Base-by-base conservation (phyloP, 2,888 invertebrate genomes). In the Sacculina carcini region DNA sequence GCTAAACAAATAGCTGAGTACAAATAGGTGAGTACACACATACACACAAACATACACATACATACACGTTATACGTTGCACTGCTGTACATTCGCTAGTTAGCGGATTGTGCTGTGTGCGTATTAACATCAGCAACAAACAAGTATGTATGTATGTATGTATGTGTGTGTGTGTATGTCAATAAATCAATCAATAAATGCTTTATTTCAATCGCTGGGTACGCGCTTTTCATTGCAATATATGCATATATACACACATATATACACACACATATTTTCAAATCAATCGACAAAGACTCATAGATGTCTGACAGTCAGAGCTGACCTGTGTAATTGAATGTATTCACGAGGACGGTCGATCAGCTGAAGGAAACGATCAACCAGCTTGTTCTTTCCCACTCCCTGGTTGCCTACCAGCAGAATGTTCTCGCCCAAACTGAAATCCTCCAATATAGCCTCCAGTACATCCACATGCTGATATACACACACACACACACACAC, bases 301-400 rank as follows among this genome's bases (percentile, higher is more conserved):
- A 40, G 5, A 21, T 26, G 23, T 36, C 23, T 7, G 24, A 32
- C n/a, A 23, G 16, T 12, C 12, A 47, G 42, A 29, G 24, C 21
- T 10, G 55, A 65, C 64, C 74, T 66, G 60, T 87, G 86, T 23
- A 96, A 64, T 62, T 96, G 94, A 53, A 96, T 79, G 61, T 96
- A 96, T 64, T 96, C 92, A 53, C 94, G 70, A 0, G 94, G 92
- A 44, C 84, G 69, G 61, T 87, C 87, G 58, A 94, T 65, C 10
- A 94, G 65, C 61, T 87, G 80, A 1, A 96, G 67, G 55, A 96
- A 73, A 56, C 89, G 73, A 64, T 96, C 96, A 1, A 83, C 80
- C 14, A 96, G 78, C 66, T 96, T 94, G 65, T 96, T 96, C 66
- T 96, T 96, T 0, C 94, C 94, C 0, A 94, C 94, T 14, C 87